These are phyloP conservation scores for Phalanger gymnotis DNA, from an alignment of 2,797 vertebrate species.

Conservation along the genomic window DNA sequence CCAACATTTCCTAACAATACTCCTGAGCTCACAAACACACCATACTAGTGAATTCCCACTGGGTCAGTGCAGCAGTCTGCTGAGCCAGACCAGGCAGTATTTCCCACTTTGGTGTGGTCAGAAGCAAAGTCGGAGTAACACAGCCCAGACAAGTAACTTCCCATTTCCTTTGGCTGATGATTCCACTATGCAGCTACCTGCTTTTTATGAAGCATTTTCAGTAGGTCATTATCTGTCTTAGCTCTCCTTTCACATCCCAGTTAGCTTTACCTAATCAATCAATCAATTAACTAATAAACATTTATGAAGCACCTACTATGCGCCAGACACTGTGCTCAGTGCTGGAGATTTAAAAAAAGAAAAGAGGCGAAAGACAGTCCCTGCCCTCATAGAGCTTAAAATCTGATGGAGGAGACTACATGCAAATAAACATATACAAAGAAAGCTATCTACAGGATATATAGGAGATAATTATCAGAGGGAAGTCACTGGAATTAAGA, in stretches of 20 bases:
- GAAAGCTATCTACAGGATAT: background rate
- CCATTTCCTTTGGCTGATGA: conserved; percentile 4
- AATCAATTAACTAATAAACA: background rate
- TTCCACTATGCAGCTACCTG: background rate
- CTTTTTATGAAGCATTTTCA: background rate
- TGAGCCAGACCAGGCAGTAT: background rate
- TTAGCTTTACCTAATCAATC: background rate
- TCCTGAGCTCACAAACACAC: background rate
- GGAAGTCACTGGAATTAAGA: background rate
- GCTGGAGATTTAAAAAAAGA: background rate
- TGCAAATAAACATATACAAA: background rate
- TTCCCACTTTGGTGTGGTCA: background rate
- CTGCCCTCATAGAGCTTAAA: background rate
- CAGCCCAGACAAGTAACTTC: background rate
- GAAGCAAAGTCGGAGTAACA: background rate
- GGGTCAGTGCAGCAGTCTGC: background rate
- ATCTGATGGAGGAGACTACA: background rate
- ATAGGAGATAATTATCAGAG: background rate
- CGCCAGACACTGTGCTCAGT: background rate
- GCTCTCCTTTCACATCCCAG: background rate
- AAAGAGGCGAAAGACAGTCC: background rate
- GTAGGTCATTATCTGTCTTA: background rate
- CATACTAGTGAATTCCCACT: background rate
- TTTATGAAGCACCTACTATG: background rate
- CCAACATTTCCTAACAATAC: background rate